Conservation (phyloP, 2,113 vertebrate genomes). For the Trichechus manatus region DNA sequence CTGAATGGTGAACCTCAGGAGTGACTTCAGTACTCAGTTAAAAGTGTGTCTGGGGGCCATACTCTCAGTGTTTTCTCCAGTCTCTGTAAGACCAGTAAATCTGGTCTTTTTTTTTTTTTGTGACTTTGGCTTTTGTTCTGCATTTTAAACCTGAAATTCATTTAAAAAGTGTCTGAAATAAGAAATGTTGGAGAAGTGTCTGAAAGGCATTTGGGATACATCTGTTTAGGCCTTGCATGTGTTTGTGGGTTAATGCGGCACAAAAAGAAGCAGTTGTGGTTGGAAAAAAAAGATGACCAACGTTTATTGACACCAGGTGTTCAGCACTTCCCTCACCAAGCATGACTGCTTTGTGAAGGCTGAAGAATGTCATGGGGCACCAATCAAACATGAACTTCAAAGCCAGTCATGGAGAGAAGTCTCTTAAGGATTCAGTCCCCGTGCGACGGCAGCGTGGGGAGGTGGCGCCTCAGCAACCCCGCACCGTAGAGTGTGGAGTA, state of each 20-base stretch:
- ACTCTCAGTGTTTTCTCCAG: too few relatives aligned
- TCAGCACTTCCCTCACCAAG: not conserved
- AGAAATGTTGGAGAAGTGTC: not conserved
- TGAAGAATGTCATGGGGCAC: not conserved
- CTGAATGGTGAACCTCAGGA: too few relatives aligned
- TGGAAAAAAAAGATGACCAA: not conserved
- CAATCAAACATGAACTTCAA: not conserved
- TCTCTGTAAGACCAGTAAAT: too few relatives aligned
- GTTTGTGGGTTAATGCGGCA: not conserved
- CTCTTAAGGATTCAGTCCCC: not conserved
- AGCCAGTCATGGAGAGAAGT: not conserved
- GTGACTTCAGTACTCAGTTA: too few relatives aligned
- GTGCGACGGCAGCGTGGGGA: not conserved
- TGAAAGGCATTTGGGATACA: not conserved
- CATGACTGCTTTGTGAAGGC: not conserved
- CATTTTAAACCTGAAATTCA: not conserved
- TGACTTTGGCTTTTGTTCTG: too few relatives aligned
- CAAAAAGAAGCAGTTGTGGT: not conserved
- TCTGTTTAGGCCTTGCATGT: not conserved
- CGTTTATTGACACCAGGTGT: not conserved
- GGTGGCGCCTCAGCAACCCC: too few relatives aligned
- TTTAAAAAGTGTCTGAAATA: conserved; percentile 40
- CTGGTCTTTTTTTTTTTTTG: too few relatives aligned
- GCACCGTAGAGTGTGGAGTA: not conserved
- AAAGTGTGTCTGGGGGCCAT: too few relatives aligned